Evolutionary conservation across 2,888 invertebrate genomes (phyloP), one percentile per base, ranked within the genome.

Genomic region (Halictus ligatus): DNA sequence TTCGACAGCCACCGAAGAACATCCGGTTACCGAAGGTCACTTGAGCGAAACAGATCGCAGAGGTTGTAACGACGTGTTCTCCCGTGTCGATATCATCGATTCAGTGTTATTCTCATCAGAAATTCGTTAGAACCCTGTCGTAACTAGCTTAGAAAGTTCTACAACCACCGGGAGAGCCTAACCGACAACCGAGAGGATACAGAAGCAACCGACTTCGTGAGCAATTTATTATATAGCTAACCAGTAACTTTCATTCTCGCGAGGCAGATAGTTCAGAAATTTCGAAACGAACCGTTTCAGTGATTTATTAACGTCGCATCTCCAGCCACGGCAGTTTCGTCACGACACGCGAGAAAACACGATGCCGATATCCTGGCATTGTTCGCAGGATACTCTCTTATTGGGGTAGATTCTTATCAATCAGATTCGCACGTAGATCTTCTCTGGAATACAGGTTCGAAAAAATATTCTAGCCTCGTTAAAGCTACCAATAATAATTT

Each of bases 121-220:
- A 71, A 85, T 80, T 48, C 43, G 50, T 67, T 81, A 64, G 25
- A 50, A 46, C 69, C 46, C 54, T 60, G 69, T 64, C 67, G 72
- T 48, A 81, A 76, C 73, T 84, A 71, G 13, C 84, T 88, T 90
- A 89, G 91, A 92, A 92, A 91, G 88, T 89, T 87, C 72, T 18
- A 58, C 79, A 74, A 69, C 69, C 69, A 40, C 40, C 21, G 69
- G 35, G 35, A 5, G 40, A 69, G 21, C 29, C 29, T 29, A 64
- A 64, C 64, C 64, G 64, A 64, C 64, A 29, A 29, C 29, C 64
- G 64, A 64, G 64, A 64, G 83, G 83, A 83, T 46, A 83, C 83
- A 84, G 83, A 76, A 76, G 76, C 76, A 43, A 69, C 50, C 60
- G 54, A 76, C 83, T 69, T 74, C 83, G 76, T 43, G 46, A 58